Percentiles rank a stretch among this genome's conserved stretches.
Conservation (phyloP, 2,888 invertebrate species). For the Habroteleia sp. region DNA sequence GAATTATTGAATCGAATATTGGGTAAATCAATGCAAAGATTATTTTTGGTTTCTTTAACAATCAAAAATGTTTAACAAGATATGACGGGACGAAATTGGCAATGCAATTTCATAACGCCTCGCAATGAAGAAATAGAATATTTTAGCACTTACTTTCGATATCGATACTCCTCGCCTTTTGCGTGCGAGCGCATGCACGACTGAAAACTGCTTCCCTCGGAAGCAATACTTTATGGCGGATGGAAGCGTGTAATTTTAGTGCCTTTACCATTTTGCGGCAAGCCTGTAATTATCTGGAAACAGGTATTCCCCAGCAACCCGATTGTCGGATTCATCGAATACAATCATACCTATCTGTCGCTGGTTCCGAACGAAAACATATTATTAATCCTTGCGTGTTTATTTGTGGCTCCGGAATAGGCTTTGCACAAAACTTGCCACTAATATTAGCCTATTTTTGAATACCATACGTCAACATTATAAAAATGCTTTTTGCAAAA, state of each 20-base stretch:
- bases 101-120: constrained; percentile 22
- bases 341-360: constrained; percentile 63
- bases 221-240: constrained; percentile 62
- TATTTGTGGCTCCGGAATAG: constrained; percentile 47
- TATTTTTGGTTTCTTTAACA: no score
- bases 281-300: constrained; percentile 60
- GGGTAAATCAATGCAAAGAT: no score
- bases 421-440: constrained; percentile 25
- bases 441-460: constrained; percentile 33
- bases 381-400: constrained; percentile 59
- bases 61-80: no score
- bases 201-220: constrained; percentile 53
- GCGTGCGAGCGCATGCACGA: constrained; percentile 32
- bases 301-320: constrained; percentile 58
- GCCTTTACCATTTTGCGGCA: constrained; percentile 63
- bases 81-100: background rate
- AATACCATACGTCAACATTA: constrained; percentile 12
- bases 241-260: constrained; percentile 64
- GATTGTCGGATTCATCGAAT: constrained; percentile 62
- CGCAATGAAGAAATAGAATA: constrained; percentile 50
- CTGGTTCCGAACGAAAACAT: constrained; percentile 36
- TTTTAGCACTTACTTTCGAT: constrained; percentile 50
- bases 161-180: constrained; percentile 37
- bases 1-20: no score
- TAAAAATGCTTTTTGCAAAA: background rate